Evolutionary conservation across 2,113 vertebrate genomes (phyloP), one percentile per base, ranked within the genome.

Genomic region (Sebastes schlegelii): DNA sequence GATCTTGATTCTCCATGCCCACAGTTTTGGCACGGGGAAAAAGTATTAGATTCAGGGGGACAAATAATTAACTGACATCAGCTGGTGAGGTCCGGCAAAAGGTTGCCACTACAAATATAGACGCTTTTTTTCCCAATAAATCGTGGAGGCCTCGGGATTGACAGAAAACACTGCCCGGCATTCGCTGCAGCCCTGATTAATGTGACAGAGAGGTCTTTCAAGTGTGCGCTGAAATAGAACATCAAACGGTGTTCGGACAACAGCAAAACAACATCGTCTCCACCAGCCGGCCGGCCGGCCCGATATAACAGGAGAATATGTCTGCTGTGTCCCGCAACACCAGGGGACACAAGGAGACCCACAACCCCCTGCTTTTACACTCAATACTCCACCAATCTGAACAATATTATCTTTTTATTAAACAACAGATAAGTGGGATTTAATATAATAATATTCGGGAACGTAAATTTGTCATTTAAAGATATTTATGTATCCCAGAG

Each of bases 51-150:
- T 96, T 96, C 89, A 84, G 89, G 93, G 64, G 96, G 95, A 93
- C 94, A 95, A 96, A 96, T 97, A 96, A 96, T 96, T 96, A 96
- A 94, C 92, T 95, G 95, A 95, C 92, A 94, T 96, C 94, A 95
- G 95, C 93, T 96, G 91, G 92, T 74, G 79, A 70, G 88, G 93
- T 92, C 92, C 85, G 80, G 93, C 87, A 79, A 95, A 96, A 95
- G 93, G 92, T 96, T 96, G 95, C 83, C 0, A 80, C 88, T 91
- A 86, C 93, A 96, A 95, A 96, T 95, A 97, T 96, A 96, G 94
- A 80, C 4, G 4, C 69, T 91, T 91, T 93, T 91, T 91, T 75
- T 54, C 70, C 74, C 88, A 92, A 94, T 95, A 94, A 96, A 95
- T 95, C 88, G 77, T 90, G 46, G 87, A 88, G 86, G 88, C 86